Base-by-base conservation (phyloP, 2,113 vertebrate genomes). In the Mirounga angustirostris region DNA sequence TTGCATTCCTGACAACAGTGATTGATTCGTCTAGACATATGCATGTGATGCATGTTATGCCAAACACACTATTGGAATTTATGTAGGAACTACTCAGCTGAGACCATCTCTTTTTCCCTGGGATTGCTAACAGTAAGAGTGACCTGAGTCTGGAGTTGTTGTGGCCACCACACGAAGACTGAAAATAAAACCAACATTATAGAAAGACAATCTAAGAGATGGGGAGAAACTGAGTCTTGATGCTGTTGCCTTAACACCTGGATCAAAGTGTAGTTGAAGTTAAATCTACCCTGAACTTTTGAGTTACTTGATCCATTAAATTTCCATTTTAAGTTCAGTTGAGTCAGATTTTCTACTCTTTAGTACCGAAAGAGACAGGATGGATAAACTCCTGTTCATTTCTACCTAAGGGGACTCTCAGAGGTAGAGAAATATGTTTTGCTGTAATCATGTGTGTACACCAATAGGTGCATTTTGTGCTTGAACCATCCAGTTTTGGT, bases 241-340 rank as follows among this genome's bases (percentile, higher is more conserved):
- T 76, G 30, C 7, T 24, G 21, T 81, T 18, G 13, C 73, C 56
- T 43, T 43, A 26, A 16, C 13, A 85, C 15, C 10, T 24, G 1
- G 36, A 19, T 95, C 85, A 83, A 89, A 40, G 82, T 21, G 26
- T 30, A 28, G 33, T 79, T 63, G 18, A 71, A 73, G 30, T 67
- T 80, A 73, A 93, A 63, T 21, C 52, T 87, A 50, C 2, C 14
- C 26, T 89, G 73, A 22, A 40, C 7, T 79, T 58, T 26, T 63
- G 50, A 36, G 15, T 65, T 43, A 24, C 11, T 52, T 89, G 84
- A 76, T 74, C 67, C 78, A 69, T 24, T 95, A 43, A 82, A 67
- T 28, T 76, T 28, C 50, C n/a, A 73, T 73, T 81, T 94, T 86
- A 46, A 82, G 85, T 40, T 97, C 18, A n/a, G 5, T 83, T 56